Evolutionary conservation across 2,888 invertebrate genomes (phyloP).

Genomic region (Corbicula japonica): DNA sequence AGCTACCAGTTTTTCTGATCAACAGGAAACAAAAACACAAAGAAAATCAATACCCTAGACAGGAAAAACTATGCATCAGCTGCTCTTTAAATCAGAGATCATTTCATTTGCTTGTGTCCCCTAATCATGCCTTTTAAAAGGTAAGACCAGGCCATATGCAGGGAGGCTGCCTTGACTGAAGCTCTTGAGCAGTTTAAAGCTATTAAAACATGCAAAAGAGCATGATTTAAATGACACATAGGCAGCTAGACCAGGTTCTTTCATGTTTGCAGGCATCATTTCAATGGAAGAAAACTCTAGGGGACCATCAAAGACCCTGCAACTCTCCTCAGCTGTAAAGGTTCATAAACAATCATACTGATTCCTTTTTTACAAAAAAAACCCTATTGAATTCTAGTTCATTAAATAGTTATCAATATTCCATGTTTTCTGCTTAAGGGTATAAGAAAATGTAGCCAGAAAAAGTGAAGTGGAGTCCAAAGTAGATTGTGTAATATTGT

Average conservation of each 20-base stretch:
- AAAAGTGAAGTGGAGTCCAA: slow-evolving; percentile 26
- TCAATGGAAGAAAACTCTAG: neutral
- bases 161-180: slow-evolving; percentile 51
- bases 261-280: slow-evolving; percentile 5
- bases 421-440: neutral
- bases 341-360: neutral
- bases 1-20: slow-evolving; percentile 80
- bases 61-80: slow-evolving; percentile 77
- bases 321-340: slow-evolving; percentile 12
- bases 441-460: slow-evolving; percentile 10
- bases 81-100: slow-evolving; percentile 69
- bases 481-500: slow-evolving; percentile 20
- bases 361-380: slow-evolving; percentile 1
- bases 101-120: slow-evolving; percentile 68
- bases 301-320: neutral
- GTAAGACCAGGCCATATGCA: slow-evolving; percentile 76
- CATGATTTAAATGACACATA: slow-evolving; percentile 50
- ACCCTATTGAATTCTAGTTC: slow-evolving; percentile 6
- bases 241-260: slow-evolving; percentile 14
- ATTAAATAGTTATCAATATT: slow-evolving; percentile 29
- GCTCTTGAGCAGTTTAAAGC: slow-evolving; percentile 55
- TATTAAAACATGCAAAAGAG: slow-evolving; percentile 55
- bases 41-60: slow-evolving; percentile 82
- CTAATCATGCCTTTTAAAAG: slow-evolving; percentile 71
- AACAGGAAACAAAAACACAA: slow-evolving; percentile 83